Evolutionary conservation across 2,888 invertebrate species (phyloP), one percentile per base, ranked within the genome.

Genomic region (Ichneumoninae sp.): DNA sequence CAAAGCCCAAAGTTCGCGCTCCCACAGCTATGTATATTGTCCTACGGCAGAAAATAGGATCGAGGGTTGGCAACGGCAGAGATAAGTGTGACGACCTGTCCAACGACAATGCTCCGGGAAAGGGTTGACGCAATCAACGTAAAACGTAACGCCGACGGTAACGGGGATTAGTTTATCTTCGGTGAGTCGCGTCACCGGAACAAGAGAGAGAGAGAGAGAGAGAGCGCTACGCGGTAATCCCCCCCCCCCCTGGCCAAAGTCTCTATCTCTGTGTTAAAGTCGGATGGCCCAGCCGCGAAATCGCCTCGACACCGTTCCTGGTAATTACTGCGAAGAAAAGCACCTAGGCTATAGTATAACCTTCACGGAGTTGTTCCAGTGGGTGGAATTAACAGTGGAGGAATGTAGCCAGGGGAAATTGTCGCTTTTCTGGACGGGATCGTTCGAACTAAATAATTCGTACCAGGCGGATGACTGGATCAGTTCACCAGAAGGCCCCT

Each of bases 11-110:
- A 82, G 84, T 81, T 65, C 68, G 47, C 19, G 62, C 62, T 62
- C 57, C 40, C 57, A 19, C 54, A 74, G 57, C 40, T n/a, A 74
- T 44, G 26, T 19, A 47, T 47, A 33, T 33, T 65, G 54, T 84
- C 19, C 86, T 84, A 83, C 74, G 83, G 83, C 79, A 84, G 80
- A 85, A 83, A 87, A 80, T 82, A 82, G 82, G 79, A 70, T 76
- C 72, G 30, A 65, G 76, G 80, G 66, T 78, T 60, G 80, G 78
- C 72, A 82, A 77, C 74, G 81, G 77, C 88, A 88, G 90, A 93
- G 93, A 93, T 93, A 93, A 93, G 93, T 93, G 93, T 91, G 93
- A 93, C 92, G 93, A 92, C 91, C 92, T 92, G 93, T 93, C 92
- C 93, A 93, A 93, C 90, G 92, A 91, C 90, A 86, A 69, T 54